These are phyloP conservation scores for Lydus trimaculatus DNA, from an alignment of 2,888 invertebrate species.

Conservation along the genomic window DNA sequence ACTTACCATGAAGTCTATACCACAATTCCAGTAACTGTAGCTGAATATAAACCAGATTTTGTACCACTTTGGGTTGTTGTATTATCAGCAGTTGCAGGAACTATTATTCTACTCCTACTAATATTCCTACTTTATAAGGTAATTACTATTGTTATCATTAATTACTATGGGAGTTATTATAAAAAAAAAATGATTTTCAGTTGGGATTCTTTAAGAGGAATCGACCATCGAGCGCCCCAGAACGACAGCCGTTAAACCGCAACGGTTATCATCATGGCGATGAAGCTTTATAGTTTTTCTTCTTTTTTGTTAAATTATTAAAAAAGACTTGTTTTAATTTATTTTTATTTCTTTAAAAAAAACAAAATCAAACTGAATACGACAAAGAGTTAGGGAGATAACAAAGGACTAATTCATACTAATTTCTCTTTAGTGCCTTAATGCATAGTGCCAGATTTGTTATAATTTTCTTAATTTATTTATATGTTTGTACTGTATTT, in stretches of 20 bases:
- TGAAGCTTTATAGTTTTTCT: slow-evolving; percentile 72
- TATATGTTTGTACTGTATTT: slow-evolving; percentile 22
- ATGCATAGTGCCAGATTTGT: slow-evolving; percentile 29
- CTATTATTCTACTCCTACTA: slow-evolving; percentile 78
- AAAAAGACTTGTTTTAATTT: slow-evolving; percentile 10
- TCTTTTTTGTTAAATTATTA: slow-evolving; percentile 16
- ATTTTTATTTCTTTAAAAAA: slow-evolving; percentile 10
- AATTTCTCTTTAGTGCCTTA: slow-evolving; percentile 28
- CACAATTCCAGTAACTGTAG: slow-evolving; percentile 70
- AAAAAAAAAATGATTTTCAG: slow-evolving; percentile 62
- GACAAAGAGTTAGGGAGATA: slow-evolving; percentile 13
- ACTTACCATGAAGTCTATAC: slow-evolving; percentile 77
- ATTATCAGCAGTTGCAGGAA: slow-evolving; percentile 82
- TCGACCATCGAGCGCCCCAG: slow-evolving; percentile 81
- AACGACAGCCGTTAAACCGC: slow-evolving; percentile 84
- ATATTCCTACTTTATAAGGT: slow-evolving; percentile 85
- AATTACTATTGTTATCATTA: slow-evolving; percentile 42
- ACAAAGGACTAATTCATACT: slow-evolving; percentile 28
- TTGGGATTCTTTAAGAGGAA: slow-evolving; percentile 94
- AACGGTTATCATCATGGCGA: slow-evolving; percentile 76
- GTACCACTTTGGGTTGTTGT: slow-evolving; percentile 89
- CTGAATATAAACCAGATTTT: slow-evolving; percentile 70
- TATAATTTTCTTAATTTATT: slow-evolving; percentile 27
- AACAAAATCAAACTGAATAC: neutral
- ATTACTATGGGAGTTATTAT: neutral